Evolutionary conservation across 1,140 invertebrate genomes (phyloP), one percentile per base, ranked within the genome.

Genomic region (Sminthurinus signatus): DNA sequence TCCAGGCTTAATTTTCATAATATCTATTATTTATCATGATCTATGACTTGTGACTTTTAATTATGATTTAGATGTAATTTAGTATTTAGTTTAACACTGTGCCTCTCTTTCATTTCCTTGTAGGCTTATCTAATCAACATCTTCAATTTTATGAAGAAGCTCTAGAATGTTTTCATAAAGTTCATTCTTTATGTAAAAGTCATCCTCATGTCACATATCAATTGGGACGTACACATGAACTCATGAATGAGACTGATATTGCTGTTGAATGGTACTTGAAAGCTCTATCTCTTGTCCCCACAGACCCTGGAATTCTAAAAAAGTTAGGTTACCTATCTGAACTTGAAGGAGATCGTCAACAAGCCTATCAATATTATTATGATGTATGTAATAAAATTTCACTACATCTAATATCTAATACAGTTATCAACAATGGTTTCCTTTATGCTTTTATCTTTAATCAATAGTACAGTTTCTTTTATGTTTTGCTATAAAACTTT

Each of bases 301-400:
- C 88, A 27, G 93, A 96, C 78, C 85, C 91, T 1, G 83, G 83
- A 21, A 82, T 93, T 48, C 80, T 93, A 14, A 84, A 88, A 72
- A 88, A 89, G 74, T 79, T 96, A 32, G 92, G 89, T 2, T 85
- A 90, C 73, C 81, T 96, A 71, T 91, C 88, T 73, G 91, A 95
- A 72, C 81, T 80, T 65, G 82, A 88, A 68, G 88, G 89, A 31
- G 93, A 96, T 75, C 89, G 92, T 71, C 89, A 93, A 73, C 88
- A 91, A 77, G 91, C 93, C 1, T 93, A 92, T 78, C 89, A 94
- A 73, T 94, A 91, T 79, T 88, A 93, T 72, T 86, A 84, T 77
- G 92, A 96, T 77, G 89, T 91, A 79, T 79, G 80, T 36, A 5
- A n/a, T n/a, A n/a, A 23, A 50, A 23, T 14, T 8, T 10, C 19